These are phyloP conservation scores for Nyleta sp. DNA, from an alignment of 2,888 invertebrate species.

Conservation along the genomic window DNA sequence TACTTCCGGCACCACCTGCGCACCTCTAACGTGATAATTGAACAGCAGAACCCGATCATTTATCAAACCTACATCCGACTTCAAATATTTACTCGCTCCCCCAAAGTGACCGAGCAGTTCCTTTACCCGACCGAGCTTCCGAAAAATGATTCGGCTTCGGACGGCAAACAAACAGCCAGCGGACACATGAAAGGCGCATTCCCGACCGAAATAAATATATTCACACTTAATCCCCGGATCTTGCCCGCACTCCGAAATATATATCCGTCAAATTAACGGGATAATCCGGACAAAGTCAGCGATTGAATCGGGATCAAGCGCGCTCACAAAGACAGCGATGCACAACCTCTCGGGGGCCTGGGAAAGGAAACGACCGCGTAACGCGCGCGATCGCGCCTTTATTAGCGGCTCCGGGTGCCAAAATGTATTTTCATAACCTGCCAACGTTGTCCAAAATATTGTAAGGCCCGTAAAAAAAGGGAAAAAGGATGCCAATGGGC, in stretches of 20 bases:
- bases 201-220: conserved; percentile 41
- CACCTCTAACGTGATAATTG: conserved; percentile 12
- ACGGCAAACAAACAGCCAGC: conserved; percentile 7
- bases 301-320: conserved; percentile 42
- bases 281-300: conserved; percentile 51
- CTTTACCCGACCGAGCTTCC: conserved; percentile 21
- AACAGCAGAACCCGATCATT: conserved; percentile 26
- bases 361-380: conserved; percentile 58
- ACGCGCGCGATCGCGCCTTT: conserved; percentile 59
- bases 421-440: conserved; percentile 66
- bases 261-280: conserved; percentile 58
- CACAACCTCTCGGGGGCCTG: conserved; percentile 55
- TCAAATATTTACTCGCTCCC: conserved; percentile 56
- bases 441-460: conserved; percentile 61
- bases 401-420: conserved; percentile 50
- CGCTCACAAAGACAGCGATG: conserved; percentile 33
- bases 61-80: conserved; percentile 31
- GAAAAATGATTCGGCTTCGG: conserved; percentile 37
- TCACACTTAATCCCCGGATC: conserved; percentile 46
- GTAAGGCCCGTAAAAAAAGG: conserved; percentile 35
- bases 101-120: conserved; percentile 53
- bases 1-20: no score
- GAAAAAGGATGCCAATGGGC: conserved; percentile 36
- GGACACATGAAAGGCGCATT: conserved; percentile 20
- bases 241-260: conserved; percentile 48